Conservation (phyloP, 92 coral and sea anemone genomes). For the Bergia puertoricense region DNA sequence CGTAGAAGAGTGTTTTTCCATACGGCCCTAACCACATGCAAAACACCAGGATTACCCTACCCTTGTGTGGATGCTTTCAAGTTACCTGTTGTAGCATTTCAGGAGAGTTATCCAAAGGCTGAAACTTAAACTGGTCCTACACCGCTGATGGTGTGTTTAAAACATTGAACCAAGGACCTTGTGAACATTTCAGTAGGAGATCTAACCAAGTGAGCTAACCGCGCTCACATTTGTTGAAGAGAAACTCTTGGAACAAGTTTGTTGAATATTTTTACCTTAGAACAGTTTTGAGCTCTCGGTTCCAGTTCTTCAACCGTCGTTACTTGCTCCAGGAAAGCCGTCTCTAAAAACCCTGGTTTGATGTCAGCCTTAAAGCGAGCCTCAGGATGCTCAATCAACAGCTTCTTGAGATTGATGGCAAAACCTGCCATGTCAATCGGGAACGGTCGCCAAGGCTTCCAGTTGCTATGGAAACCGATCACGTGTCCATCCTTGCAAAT, state of each 20-base stretch:
- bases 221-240: no score
- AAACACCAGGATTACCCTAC: no score
- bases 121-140: no score
- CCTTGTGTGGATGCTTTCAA: no score
- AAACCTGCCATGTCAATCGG: conserved; percentile 95
- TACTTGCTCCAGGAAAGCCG: conserved; percentile 73
- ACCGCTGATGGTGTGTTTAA: no score
- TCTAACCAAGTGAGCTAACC: no score
- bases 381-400: conserved; percentile 58
- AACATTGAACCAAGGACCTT: no score
- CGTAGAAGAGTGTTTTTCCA: no score
- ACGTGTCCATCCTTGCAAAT: conserved; percentile 78
- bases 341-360: conserved; percentile 77
- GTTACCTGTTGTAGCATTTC: no score
- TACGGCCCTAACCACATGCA: no score
- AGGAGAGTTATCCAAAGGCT: no score
- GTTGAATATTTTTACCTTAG: conserved; percentile 61
- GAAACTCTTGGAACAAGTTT: not conserved
- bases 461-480: conserved; percentile 79
- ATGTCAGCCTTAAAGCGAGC: conserved; percentile 72
- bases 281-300: conserved; percentile 75
- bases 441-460: conserved; percentile 80
- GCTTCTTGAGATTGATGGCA: conserved; percentile 70
- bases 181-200: no score
- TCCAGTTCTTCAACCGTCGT: conserved; percentile 72